phyloP scores from a whole-genome alignment of 2,113 vertebrate genomes.

The Hipposideros armiger region DNA sequence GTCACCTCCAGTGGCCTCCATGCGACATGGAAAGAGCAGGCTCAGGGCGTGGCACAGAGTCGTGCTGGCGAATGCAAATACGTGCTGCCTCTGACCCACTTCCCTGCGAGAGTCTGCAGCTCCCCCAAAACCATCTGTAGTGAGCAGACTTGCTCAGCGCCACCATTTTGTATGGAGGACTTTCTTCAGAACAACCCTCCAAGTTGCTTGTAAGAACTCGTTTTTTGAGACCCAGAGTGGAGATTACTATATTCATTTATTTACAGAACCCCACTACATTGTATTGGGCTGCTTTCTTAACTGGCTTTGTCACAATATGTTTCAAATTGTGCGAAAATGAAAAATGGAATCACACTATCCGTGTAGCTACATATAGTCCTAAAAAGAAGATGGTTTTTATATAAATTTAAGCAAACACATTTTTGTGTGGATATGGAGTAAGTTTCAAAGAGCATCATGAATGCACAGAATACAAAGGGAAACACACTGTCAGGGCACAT shows the following conservation, averaged over 20 bases:
- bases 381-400: not conserved
- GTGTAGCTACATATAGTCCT: not conserved
- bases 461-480: not conserved
- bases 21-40: not conserved
- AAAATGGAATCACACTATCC: not conserved
- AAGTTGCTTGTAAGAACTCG: not conserved
- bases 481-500: not conserved
- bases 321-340: not conserved
- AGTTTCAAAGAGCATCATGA: not conserved
- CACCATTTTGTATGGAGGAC: not conserved
- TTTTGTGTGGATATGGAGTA: not conserved
- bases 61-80: accelerated
- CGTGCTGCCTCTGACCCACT: accelerated
- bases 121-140: not conserved
- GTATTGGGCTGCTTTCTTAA: not conserved
- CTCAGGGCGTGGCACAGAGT: not conserved
- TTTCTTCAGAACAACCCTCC: not conserved
- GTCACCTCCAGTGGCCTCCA: not conserved
- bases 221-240: not conserved
- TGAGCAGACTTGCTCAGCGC: not conserved
- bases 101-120: not conserved
- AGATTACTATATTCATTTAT: not conserved
- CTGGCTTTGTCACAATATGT: not conserved
- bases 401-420: constrained; percentile 3
- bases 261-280: not conserved